Base-by-base conservation (phyloP, 2,113 vertebrate genomes). In the Pollachius pollachius region DNA sequence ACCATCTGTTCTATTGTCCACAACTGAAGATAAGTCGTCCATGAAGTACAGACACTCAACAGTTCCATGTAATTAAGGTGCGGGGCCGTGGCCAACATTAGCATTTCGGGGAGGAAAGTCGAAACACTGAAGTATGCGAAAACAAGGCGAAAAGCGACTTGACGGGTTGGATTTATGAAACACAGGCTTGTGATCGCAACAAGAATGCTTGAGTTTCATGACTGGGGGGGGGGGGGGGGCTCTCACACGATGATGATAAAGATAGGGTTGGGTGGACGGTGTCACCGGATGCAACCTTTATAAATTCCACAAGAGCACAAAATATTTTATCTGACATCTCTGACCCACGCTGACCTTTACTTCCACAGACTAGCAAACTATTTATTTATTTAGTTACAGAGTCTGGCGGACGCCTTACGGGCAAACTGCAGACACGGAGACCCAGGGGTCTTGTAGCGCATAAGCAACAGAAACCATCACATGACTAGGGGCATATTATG, bases 1-100 rank as follows among this genome's bases (percentile, higher is more conserved):
- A 80, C 84, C 88, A 89, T 89, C 86, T 87, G 83, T 71, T 87
- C 80, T 57, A 86, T 88, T 86, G 85, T 88, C 79, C 81, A 78
- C 77, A 78, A 87, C 82, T 82, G 82, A 84, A 87, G 88, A 88
- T 87, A 87, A 85, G 86, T 85, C 76, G 82, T 72, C 77, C 82
- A 78, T 63, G 30, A 68, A 74, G 76, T 54, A 67, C 75, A 81
- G 75, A 82, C 78, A 71, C 23, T 25, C 79, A 76, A 71, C 62
- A 82, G 71, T 63, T 76, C 54, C 71, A 67, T 72, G 69, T 72
- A 74, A 81, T 74, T 70, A 79, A 73, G 73, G 66, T 67, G 64
- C 66, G 27, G 62, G 57, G 68, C 78, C 76, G 80, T 7, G 15
- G 15, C 5, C 54, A 6, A 17, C 54, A 57, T 57, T 57, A 57